Percentiles rank a stretch among this genome's conserved stretches.
Conservation (phyloP, 2,113 vertebrate genomes). For the Catharus fuscescens region DNA sequence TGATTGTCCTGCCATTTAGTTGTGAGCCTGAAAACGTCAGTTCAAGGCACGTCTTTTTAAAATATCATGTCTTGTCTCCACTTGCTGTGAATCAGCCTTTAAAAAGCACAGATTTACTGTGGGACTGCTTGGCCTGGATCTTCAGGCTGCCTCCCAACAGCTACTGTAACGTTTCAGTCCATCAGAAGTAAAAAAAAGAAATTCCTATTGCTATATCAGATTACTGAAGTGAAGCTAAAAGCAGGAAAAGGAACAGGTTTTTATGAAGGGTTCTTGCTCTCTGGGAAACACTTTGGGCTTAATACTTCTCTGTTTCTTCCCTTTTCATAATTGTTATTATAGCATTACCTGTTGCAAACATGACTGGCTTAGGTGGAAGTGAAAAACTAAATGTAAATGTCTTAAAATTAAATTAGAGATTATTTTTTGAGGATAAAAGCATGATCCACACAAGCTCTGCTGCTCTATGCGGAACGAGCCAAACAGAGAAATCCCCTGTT, state of each 20-base stretch:
- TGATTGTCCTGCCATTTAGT: neutral
- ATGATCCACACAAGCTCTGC: neutral
- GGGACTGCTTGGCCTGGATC: neutral
- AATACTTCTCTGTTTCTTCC: neutral
- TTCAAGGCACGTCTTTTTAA: neutral
- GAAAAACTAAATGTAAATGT: neutral
- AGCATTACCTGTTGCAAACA: neutral
- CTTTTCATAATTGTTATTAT: neutral
- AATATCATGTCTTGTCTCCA: fast-evolving
- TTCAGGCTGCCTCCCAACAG: neutral
- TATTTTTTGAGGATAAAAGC: neutral
- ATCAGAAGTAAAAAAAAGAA: neutral
- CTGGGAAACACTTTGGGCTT: neutral
- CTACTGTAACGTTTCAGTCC: neutral
- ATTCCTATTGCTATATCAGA: neutral
- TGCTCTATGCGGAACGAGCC: neutral
- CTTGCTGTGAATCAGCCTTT: neutral
- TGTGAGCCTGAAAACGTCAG: neutral
- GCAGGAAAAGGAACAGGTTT: neutral
- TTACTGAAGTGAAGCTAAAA: neutral
- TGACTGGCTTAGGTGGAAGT: neutral
- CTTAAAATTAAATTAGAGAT: neutral
- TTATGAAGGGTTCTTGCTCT: neutral
- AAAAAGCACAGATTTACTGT: neutral
- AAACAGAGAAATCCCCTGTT: neutral